Percentiles rank a stretch among this genome's conserved stretches.
Evolutionary conservation across 2,797 vertebrate genomes (phyloP).

Genomic region (Melanotaenia trifasciata): DNA sequence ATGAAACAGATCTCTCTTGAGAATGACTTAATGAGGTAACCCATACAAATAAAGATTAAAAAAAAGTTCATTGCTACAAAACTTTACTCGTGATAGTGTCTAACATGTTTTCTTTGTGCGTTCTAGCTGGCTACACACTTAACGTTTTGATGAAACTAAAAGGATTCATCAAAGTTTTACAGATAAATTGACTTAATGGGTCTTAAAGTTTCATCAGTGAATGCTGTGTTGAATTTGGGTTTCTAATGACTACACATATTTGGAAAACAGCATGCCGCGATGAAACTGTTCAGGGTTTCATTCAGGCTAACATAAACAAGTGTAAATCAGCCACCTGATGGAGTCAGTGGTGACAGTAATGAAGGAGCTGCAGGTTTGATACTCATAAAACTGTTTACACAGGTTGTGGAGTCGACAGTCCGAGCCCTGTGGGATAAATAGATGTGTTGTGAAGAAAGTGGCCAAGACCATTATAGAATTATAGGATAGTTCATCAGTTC

Average conservation of each 20-base stretch:
- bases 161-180: not conserved
- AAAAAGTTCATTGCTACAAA: not conserved
- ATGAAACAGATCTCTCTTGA: too few relatives aligned
- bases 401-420: slow-evolving; percentile 23
- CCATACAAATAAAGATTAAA: too few relatives aligned
- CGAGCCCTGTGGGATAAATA: slow-evolving; percentile 16
- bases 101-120: not conserved
- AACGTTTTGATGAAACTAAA: not conserved
- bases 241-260: not conserved
- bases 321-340: slow-evolving; percentile 37
- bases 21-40: too few relatives aligned
- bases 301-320: slow-evolving; percentile 16
- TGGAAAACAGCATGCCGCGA: slow-evolving; percentile 19
- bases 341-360: slow-evolving; percentile 14
- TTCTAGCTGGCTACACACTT: not conserved
- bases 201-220: not conserved
- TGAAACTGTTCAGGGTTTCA: slow-evolving; percentile 37
- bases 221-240: not conserved
- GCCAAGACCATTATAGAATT: not conserved
- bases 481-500: slow-evolving; percentile 5
- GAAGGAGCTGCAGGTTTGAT: slow-evolving; percentile 30
- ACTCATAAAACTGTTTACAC: slow-evolving; percentile 49
- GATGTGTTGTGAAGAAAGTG: slow-evolving; percentile 18
- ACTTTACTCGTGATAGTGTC: not conserved
- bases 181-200: not conserved